Base-by-base conservation (phyloP, 2,888 invertebrate genomes). In the Sinohyriopsis cumingii region DNA sequence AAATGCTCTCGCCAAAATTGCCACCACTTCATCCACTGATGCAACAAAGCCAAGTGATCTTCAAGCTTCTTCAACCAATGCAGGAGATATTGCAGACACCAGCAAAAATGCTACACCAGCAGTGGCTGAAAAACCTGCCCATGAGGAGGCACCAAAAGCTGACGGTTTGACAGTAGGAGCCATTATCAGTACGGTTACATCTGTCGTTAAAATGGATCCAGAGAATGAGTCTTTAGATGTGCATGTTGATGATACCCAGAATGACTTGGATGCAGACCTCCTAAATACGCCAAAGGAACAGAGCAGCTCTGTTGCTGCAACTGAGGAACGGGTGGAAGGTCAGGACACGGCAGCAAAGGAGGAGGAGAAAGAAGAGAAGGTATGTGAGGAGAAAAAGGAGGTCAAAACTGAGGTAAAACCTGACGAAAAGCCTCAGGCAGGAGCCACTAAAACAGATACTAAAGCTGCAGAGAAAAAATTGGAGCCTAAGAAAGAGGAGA, bases 191-290 rank as follows among this genome's bases (percentile, higher is more conserved):
- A 64, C 85, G 72, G 82, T 84, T 71, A 76, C 80, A 20, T 68
- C 70, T n/a, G 75, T 75, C 53, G 68, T 63, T n/a, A 73, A 76
- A 67, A 55, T 72, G 33, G 73, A 77, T 56, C 79, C 80, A 22
- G 89, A 89, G 59, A 87, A 88, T 76, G 86, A 87, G 66, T 89
- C 90, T 19, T 83, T 91, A 67, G 88, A 89, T 69, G 90, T 90
- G n/a, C 86, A 89, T 73, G 86, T 89, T 33, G 90, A 90, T 72
- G 90, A 90, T 70, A 88, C 87, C 1, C 86, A 88, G 75, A 88
- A 87, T 77, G 89, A 90, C 70, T 80, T 90, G 18, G 90, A 90
- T 82, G 85, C 85, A 68, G 89, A 89, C 73, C 81, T 89, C 6
- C 71, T 84, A 20, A 82, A 76, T 25, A 57, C 72, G 19, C 24